Base-by-base conservation (phyloP, 1,140 invertebrate genomes). In the Nautilus pompilius region DNA sequence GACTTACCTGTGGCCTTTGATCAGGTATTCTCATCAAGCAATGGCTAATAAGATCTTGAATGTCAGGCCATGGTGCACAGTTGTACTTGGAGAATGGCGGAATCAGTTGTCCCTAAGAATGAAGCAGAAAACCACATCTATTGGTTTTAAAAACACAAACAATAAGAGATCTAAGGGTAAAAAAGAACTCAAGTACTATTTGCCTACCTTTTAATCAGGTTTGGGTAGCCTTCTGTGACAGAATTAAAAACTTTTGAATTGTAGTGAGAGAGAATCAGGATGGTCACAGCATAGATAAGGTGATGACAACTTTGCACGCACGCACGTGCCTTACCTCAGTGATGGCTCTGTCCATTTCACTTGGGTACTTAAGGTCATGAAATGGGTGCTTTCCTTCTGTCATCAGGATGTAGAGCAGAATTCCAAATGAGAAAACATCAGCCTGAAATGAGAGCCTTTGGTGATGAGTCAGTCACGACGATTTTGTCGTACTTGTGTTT, bases 361-460 rank as follows among this genome's bases (percentile, higher is more conserved):
- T 67, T 60, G 71, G 72, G 17, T 64, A 77, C 28, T 75, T 70
- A 33, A 76, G 63, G 22, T 78, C 72, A 48, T 76, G 69, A 66
- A 75, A 77, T 26, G 78, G 79, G 65, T 81, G 79, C 41, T 62
- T 66, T 4, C 76, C 76, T 4, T 68, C 68, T 15, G 78, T 77
- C 41, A 79, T 34, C 56, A 81, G 56, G 28, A 69, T 64, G 57
- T 76, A 81, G 57, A 81, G 55, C 3, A 75, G 71, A 10, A 81
- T 71, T 3, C 79, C 79, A 65, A 73, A 73, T 3, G 79, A 80
- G 62, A 76, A 81, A 2, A 81, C 65, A 61, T 81, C 79, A 29
- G 78, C 78, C 77, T 80, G 58, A 24, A 67, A 65, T 1, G 34
- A 51, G 26, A 17, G 5, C 13, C 15, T 51, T 8, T 22, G 24